Evolutionary conservation across 2,113 vertebrate species (phyloP), one percentile per base, ranked within the genome.

Genomic region (Erpornis zantholeuca): DNA sequence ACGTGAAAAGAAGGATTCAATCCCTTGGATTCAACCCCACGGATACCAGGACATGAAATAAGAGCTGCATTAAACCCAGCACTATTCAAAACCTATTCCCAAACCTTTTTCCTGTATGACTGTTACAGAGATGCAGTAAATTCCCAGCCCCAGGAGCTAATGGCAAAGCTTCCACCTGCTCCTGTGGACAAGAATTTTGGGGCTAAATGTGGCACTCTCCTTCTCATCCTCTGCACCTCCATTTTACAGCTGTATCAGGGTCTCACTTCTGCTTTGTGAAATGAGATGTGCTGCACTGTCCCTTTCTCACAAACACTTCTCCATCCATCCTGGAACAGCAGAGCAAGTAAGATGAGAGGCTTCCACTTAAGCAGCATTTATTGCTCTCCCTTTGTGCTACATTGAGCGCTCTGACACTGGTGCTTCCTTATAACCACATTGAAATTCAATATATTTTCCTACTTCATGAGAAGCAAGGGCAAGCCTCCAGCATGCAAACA

Each of bases 341-440:
- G 28, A 59, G 19, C 42, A 82, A 68, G 50, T 13, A 24, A 47
- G 29, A 44, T 3, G 9, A 86, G 59, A 66, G 29, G 35, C 50
- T 54, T 47, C 68, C 72, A 82, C 72, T 64, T 52, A 2, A 75
- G 22, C 47, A 84, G n/a, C 63, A 27, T 63, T 88, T 90, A 76
- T 3, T 35, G 47, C 64, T 42, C 27, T 27, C 61, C 4, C 49
- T 71, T 29, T 15, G 54, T 22, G 20, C 33, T 10, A 16, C 82
- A 65, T 9, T 6, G 7, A 71, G 27, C 1, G 15, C 60, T 82
- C 23, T 0, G 0, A 14, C 4, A 0, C 27, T 4, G 24, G n/a
- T 33, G 27, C 38, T 83, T 86, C 64, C 10, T 50, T 27, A 22
- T 16, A 11, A 80, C 47, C 40, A 23, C 5, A 11, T 1, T 33